Evolutionary conservation across 2,888 invertebrate genomes (phyloP).

Genomic region (Nomada ferruginata): DNA sequence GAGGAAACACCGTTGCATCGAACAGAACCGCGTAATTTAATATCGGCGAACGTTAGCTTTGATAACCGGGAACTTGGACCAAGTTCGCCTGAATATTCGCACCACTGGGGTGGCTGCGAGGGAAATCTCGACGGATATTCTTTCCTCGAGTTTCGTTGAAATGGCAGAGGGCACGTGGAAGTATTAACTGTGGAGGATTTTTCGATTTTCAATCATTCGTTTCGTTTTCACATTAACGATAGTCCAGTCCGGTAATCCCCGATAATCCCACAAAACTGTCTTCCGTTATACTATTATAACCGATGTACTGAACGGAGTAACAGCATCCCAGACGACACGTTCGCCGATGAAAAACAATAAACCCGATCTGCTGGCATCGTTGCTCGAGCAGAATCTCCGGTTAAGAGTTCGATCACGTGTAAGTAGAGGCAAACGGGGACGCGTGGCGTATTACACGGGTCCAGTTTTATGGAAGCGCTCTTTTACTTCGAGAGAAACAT

Average conservation of each 20-base stretch:
- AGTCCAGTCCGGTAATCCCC: too few relatives aligned
- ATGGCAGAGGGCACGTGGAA: background rate
- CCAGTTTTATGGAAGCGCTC: constrained; percentile 26
- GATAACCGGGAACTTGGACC: constrained; percentile 19
- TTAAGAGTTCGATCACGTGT: constrained; percentile 42
- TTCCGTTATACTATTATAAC: background rate
- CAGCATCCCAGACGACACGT: background rate
- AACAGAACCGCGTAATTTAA: constrained; percentile 65
- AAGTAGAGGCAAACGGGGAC: constrained; percentile 10
- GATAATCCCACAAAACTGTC: background rate
- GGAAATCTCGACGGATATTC: background rate
- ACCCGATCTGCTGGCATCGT: background rate
- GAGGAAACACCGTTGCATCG: constrained; percentile 38
- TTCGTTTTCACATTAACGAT: too few relatives aligned
- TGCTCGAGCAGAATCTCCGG: background rate
- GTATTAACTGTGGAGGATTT: too few relatives aligned
- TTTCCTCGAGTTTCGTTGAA: background rate
- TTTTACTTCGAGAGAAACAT: constrained; percentile 6
- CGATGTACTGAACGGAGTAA: background rate
- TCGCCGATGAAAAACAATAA: constrained; percentile 3
- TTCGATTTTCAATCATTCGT: too few relatives aligned
- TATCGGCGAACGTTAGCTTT: constrained; percentile 49
- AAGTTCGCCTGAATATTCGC: constrained; percentile 4
- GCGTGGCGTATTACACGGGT: constrained; percentile 15
- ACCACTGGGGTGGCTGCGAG: background rate